Evolutionary conservation across 2,113 vertebrate genomes (phyloP).

Genomic region (Tylochromis polylepis): DNA sequence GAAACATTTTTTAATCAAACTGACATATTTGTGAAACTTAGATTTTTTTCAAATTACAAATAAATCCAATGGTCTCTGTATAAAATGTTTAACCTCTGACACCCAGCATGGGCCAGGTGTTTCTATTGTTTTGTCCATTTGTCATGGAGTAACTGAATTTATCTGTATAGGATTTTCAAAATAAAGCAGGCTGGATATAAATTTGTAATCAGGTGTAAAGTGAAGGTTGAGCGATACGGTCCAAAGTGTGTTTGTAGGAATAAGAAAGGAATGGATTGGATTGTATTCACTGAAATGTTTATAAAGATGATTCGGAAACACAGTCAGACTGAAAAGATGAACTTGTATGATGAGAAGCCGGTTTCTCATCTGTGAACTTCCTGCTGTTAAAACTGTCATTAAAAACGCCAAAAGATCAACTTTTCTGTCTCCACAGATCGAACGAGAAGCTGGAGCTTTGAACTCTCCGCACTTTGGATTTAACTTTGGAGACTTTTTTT

Average conservation of each 20-base stretch:
- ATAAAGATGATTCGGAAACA: not conserved
- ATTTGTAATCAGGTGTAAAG: not conserved
- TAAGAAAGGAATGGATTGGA: too few species aligned
- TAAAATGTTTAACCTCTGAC: not conserved
- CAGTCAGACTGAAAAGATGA: not conserved
- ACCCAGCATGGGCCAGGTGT: not conserved
- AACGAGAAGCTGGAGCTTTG: not conserved
- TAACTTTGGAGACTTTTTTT: not conserved
- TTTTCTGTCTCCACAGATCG: slow-evolving; percentile 14
- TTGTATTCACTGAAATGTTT: not conserved
- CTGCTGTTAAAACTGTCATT: not conserved
- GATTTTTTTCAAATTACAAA: not conserved
- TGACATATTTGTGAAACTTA: not conserved
- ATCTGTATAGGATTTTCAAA: not conserved
- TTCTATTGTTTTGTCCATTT: not conserved
- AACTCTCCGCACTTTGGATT: not conserved
- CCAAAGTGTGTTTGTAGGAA: too few species aligned
- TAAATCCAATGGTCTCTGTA: not conserved
- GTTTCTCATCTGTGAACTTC: not conserved
- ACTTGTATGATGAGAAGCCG: not conserved
- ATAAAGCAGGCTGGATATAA: not conserved
- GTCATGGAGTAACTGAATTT: not conserved
- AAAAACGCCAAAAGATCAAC: not conserved
- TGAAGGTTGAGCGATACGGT: not conserved
- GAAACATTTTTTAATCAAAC: not conserved